These are phyloP conservation scores for Protonibea diacanthus DNA, from an alignment of 2,797 vertebrate genomes.

Conservation along the genomic window DNA sequence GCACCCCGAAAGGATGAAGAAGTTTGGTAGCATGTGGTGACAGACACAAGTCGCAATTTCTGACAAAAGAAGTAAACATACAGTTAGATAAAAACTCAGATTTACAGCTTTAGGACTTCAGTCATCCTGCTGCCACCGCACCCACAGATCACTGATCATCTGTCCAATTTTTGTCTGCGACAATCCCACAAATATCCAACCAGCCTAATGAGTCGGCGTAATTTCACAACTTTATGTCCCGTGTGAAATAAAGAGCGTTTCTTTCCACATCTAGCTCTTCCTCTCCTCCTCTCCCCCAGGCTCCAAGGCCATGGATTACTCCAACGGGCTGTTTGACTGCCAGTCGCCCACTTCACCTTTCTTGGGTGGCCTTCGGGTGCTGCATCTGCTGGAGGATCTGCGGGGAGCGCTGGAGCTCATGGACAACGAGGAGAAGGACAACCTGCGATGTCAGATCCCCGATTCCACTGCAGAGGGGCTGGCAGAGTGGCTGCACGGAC, in stretches of 20 bases:
- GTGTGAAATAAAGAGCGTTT: not conserved
- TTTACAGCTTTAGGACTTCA: constrained; percentile 14
- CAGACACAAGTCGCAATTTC: not conserved
- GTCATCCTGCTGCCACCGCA: constrained; percentile 21
- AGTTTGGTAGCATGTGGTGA: not conserved
- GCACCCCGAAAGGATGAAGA: no score
- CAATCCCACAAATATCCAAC: not conserved
- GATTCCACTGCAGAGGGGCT: constrained; percentile 92
- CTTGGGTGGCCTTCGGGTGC: constrained; percentile 91
- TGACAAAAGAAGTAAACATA: constrained; percentile 3
- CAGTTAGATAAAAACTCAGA: not conserved
- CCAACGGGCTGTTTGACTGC: constrained; percentile 97
- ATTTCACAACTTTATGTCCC: constrained; percentile 3
- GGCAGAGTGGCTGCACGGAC: constrained; percentile 92
- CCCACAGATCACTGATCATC: constrained; percentile 40
- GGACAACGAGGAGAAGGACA: constrained; percentile 93
- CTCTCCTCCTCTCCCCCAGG: constrained; percentile 79
- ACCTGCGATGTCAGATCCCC: constrained; percentile 93
- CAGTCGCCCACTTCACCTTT: constrained; percentile 97
- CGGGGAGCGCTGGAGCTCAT: constrained; percentile 93
- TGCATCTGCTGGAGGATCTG: constrained; percentile 96
- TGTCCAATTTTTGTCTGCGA: not conserved
- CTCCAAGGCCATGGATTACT: constrained; percentile 97
- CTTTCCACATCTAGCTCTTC: not conserved
- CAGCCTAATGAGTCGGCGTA: not conserved